phyloP scores from a whole-genome alignment of 1,140 invertebrate species.

The Hypothenemus hampei region DNA sequence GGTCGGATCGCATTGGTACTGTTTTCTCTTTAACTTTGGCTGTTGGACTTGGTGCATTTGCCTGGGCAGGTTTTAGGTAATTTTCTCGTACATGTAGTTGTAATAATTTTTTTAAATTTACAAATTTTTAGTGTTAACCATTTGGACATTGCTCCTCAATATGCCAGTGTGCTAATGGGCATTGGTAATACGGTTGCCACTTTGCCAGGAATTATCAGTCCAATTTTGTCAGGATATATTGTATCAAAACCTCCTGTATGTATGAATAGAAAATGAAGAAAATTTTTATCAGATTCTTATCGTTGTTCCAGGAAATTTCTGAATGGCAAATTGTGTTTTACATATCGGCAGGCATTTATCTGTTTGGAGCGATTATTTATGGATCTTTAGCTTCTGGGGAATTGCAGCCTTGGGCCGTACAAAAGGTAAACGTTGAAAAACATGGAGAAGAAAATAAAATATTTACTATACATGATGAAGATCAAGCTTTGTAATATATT shows the following conservation, averaged over 20 bases:
- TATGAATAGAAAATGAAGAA: slow-evolving; percentile 51
- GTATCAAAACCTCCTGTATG: slow-evolving; percentile 70
- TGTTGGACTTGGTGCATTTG: slow-evolving; percentile 82
- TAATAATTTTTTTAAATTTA: too few relatives aligned
- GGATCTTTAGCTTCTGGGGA: slow-evolving; percentile 76
- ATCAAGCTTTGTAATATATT: too few relatives aligned
- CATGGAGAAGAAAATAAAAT: slow-evolving; percentile 15
- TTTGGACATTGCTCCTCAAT: slow-evolving; percentile 79
- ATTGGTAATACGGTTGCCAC: slow-evolving; percentile 86
- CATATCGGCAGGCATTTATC: slow-evolving; percentile 72
- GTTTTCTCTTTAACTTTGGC: slow-evolving; percentile 76
- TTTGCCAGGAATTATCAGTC: slow-evolving; percentile 82
- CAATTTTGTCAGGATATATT: slow-evolving; percentile 72
- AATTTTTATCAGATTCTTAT: slow-evolving; percentile 35
- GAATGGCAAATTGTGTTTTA: slow-evolving; percentile 84
- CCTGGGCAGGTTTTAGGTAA: slow-evolving; percentile 82
- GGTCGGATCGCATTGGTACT: slow-evolving; percentile 58
- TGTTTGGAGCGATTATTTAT: slow-evolving; percentile 73
- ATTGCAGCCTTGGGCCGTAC: slow-evolving; percentile 64
- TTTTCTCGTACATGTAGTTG: not conserved
- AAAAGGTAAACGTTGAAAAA: slow-evolving; percentile 6
- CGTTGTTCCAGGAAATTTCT: slow-evolving; percentile 51
- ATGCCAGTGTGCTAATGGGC: slow-evolving; percentile 79
- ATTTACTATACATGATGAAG: slow-evolving; percentile 12
- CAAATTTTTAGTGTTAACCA: slow-evolving; percentile 70